Base-by-base conservation (phyloP, 1,140 invertebrate genomes). In the Platorchestia sp. region DNA sequence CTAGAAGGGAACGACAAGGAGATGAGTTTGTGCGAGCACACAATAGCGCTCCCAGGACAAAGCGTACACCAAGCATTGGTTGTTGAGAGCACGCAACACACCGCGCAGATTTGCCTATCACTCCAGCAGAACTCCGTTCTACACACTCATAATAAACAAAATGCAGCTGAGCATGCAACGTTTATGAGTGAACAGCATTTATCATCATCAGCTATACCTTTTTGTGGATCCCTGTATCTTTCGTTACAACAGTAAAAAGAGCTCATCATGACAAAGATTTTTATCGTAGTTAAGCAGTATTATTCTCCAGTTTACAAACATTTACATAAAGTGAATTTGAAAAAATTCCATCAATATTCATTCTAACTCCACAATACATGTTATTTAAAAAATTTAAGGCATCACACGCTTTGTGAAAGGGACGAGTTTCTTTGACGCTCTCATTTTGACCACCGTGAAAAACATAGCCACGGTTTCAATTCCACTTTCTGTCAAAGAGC, bases 41-140 rank as follows among this genome's bases (percentile, higher is more conserved):
- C 91, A 93, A 93, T 93, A 93, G 91, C 91, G 43, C 43, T 45
- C 41, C 45, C 91, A 93, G 91, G 91, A 93, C 91, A 93, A 93
- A 93, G 91, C 91, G 87, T 42, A 93, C 22, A n/a, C 43, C 91
- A 93, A 45, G 91, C 91, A 47, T 44, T 93, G 91, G 44, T 45
- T 45, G 91, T 45, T 45, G 91, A 93, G 91, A 45, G 43, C 91
- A 93, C 91, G 91, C 91, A 93, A 45, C 91, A 47, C 44, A 47
- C 91, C 16, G 44, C 44, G 7, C 91, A 93, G 91, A 93, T 93
- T 93, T 93, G 44, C 91, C 91, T 93, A 93, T 93, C 45, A 44
- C 91, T n/a, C 43, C 1, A 10, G 6, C 91, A 40, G 7, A 42
- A 93, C 7, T 93, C 45, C 91, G 45, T 93, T 40, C 6, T 14